Base-by-base conservation (phyloP, 2,888 invertebrate genomes). In the Eupithecia inturbata region DNA sequence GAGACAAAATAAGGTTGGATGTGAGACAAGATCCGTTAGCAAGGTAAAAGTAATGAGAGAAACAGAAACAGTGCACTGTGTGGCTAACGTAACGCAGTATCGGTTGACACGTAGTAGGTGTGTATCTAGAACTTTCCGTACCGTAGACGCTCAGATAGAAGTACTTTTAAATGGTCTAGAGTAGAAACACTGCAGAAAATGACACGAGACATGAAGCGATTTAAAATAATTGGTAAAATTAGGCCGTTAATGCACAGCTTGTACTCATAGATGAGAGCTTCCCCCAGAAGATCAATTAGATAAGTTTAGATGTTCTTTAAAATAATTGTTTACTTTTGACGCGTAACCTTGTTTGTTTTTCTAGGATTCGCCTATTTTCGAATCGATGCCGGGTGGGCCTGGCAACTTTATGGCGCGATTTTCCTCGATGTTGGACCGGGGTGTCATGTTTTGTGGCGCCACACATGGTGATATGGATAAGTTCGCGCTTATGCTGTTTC, bases 371-470 rank as follows among this genome's bases (percentile, higher is more conserved):
- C 94, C 94, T 71, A 94, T 94, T 79, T 78, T 94, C 82, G 93
- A 94, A 70, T 85, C 91, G 69, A 89, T 90, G 89, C 88, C 90
- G 1, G 87, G 84, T 14, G 88, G 87, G 14, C 85, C 87, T n/a
- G 85, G 89, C 10, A 83, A 84, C 71, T 82, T 89, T 57, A 67
- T 88, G 81, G 83, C 85, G 76, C 87, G 92, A 22, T 86, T 95
- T 81, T 90, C 89, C 0, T 87, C 93, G 33, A 86, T 90, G 71
- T 88, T 95, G 16, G 95, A 95, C 82, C 92, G 93, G 69, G 95
- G 95, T 10, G 92, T 96, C 49, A 93, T 96, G 88, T 96, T 95
- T 83, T 96, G 95, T 82, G 96, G 96, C 82, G 95, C 95, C 76
- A 95, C 95, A 84, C 93, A 96, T 78, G 96, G 96, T 39, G 89